Percentiles rank a stretch among this genome's conserved stretches.
These are phyloP conservation scores for Lissocephala sabroskyi DNA, from an alignment of 2,888 invertebrate species.

Conservation along the genomic window DNA sequence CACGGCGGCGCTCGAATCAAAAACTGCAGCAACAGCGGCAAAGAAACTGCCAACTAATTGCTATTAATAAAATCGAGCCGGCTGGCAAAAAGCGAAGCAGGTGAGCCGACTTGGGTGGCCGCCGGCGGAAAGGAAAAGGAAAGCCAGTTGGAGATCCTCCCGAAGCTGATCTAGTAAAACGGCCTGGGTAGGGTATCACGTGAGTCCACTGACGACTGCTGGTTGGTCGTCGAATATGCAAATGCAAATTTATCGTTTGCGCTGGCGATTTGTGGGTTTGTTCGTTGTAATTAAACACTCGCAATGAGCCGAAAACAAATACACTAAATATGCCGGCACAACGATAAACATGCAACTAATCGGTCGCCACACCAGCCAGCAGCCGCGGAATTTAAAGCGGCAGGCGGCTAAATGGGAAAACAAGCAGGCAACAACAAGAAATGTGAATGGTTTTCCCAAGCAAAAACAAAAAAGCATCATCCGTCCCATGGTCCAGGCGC, in stretches of 20 bases:
- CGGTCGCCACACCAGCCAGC: too few species aligned
- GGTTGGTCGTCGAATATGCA: too few species aligned
- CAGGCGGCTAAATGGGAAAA: neutral
- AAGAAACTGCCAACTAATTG: slow-evolving; percentile 35
- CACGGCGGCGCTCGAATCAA: neutral
- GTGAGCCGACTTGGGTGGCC: neutral
- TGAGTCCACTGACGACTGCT: too few species aligned
- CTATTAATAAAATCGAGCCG: slow-evolving; percentile 38
- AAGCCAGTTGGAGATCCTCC: too few species aligned
- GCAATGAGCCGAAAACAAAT: slow-evolving; percentile 3
- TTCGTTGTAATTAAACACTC: slow-evolving; percentile 30
- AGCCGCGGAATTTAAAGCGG: neutral
- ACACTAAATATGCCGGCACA: neutral
- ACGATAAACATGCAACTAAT: neutral
- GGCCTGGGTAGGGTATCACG: too few species aligned
- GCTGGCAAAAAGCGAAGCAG: neutral
- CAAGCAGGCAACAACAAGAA: slow-evolving; percentile 1
- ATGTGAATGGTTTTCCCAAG: slow-evolving; percentile 16
- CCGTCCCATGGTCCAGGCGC: neutral
- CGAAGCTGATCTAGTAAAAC: too few species aligned
- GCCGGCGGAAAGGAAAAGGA: too few species aligned
- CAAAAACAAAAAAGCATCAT: neutral
- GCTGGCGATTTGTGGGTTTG: slow-evolving; percentile 27
- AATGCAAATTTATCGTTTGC: slow-evolving; percentile 35
- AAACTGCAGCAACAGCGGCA: neutral